A percentile compares a stretch with the other conserved stretches of the same genome.
Conservation (phyloP, 2,888 invertebrate species). For the Campopleginae sp. region DNA sequence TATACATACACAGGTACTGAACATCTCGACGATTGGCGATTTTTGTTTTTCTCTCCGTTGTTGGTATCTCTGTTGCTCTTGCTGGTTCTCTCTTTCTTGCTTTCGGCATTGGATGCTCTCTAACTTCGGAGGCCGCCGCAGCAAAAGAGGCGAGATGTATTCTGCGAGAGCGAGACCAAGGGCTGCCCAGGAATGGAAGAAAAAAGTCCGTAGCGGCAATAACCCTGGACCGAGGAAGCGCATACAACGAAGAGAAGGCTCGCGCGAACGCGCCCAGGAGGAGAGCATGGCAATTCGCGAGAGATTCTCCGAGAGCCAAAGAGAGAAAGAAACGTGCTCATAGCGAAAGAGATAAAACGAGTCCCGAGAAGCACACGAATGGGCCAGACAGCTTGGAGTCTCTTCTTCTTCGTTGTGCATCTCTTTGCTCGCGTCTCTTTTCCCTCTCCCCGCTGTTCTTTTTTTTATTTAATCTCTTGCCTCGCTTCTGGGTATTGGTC, state of each 20-base stretch:
- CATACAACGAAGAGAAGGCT: constrained; percentile 38
- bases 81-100: constrained; percentile 16
- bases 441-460: constrained; percentile 27
- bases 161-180: constrained; percentile 67
- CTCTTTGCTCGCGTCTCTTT: constrained; percentile 62
- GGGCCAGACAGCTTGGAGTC: constrained; percentile 83
- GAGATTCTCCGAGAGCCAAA: constrained; percentile 58
- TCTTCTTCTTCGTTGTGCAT: constrained; percentile 67
- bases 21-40: constrained; percentile 56
- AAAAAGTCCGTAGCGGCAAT: constrained; percentile 67
- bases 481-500: constrained; percentile 66
- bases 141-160: constrained; percentile 65
- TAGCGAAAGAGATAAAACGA: constrained; percentile 62
- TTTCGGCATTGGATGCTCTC: constrained; percentile 59
- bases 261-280: constrained; percentile 34
- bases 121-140: constrained; percentile 47
- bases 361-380: constrained; percentile 75
- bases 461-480: constrained; percentile 55
- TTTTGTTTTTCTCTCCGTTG: constrained; percentile 59
- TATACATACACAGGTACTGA: constrained; percentile 41
- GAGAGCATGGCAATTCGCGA: constrained; percentile 48
- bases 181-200: constrained; percentile 70
- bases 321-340: constrained; percentile 70
- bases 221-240: constrained; percentile 63
- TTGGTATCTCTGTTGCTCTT: constrained; percentile 21